Percentiles rank a stretch among this genome's conserved stretches.
Conservation (phyloP, 2,888 invertebrate genomes). For the Tipula unca region DNA sequence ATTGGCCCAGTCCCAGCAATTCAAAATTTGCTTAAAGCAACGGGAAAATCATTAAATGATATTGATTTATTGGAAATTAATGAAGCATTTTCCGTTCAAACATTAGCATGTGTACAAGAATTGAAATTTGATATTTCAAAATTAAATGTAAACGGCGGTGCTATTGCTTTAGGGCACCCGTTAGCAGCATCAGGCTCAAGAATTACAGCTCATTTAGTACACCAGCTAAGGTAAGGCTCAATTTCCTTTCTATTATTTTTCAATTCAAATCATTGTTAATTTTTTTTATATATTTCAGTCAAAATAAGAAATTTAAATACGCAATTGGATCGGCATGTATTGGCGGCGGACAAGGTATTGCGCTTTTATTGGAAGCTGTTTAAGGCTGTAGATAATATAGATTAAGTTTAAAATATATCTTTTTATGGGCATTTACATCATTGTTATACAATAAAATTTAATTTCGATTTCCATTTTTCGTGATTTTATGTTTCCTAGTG, state of each 20-base stretch:
- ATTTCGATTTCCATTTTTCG: background rate
- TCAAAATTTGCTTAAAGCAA: conserved; percentile 66
- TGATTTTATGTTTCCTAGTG: too few species aligned
- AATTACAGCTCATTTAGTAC: conserved; percentile 83
- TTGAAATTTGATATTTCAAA: conserved; percentile 77
- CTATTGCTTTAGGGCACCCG: conserved; percentile 95
- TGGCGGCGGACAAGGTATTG: conserved; percentile 98
- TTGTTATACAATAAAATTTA: background rate
- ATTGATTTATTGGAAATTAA: conserved; percentile 95
- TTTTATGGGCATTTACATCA: background rate
- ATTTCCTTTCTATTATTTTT: too few species aligned
- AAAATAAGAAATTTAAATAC: conserved; percentile 73
- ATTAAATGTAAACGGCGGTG: conserved; percentile 92
- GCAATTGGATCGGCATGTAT: conserved; percentile 96
- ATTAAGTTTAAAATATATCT: background rate
- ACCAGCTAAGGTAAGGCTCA: conserved; percentile 69
- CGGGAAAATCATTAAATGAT: conserved; percentile 72
- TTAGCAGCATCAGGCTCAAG: conserved; percentile 90
- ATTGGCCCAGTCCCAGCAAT: conserved; percentile 95
- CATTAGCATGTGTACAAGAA: conserved; percentile 83
- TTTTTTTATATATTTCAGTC: conserved; percentile 34
- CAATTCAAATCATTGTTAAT: background rate
- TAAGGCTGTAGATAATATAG: conserved; percentile 35
- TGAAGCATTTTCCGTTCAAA: conserved; percentile 96
- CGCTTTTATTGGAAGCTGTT: conserved; percentile 74